These are phyloP conservation scores for Elachura formosa DNA, from an alignment of 2,113 vertebrate species.

Conservation along the genomic window DNA sequence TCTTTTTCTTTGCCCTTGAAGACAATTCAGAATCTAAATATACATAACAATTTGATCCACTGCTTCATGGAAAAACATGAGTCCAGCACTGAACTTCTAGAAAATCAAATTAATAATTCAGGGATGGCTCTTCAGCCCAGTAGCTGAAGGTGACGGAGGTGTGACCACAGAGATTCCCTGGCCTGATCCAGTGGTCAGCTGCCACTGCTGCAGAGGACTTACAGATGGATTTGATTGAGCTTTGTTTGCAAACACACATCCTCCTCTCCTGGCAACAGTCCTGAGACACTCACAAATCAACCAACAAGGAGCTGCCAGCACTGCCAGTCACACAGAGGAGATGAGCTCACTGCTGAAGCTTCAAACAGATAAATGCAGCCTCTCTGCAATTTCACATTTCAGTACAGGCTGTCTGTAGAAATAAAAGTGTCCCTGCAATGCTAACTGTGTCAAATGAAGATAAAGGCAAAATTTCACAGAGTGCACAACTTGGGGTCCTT, in stretches of 20 bases:
- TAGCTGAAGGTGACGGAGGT: accelerated
- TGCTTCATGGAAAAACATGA: background rate
- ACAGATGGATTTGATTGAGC: background rate
- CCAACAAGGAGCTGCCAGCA: background rate
- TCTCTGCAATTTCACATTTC: background rate
- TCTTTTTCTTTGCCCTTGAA: background rate
- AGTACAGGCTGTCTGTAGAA: background rate
- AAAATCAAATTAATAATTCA: background rate
- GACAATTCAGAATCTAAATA: background rate
- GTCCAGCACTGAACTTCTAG: background rate
- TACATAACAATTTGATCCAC: background rate
- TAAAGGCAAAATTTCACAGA: background rate
- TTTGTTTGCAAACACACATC: background rate
- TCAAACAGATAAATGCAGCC: background rate
- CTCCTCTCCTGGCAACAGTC: background rate
- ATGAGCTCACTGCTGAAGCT: background rate
- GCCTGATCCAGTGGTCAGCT: background rate
- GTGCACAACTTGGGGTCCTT: background rate
- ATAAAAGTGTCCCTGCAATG: background rate
- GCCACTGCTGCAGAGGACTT: background rate
- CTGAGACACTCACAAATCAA: background rate
- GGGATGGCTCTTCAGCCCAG: background rate
- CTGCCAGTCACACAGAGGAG: background rate
- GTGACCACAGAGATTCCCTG: background rate
- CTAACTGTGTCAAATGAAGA: background rate